phyloP scores from a whole-genome alignment of 2,888 invertebrate species.

The Azorinus chamasolen region DNA sequence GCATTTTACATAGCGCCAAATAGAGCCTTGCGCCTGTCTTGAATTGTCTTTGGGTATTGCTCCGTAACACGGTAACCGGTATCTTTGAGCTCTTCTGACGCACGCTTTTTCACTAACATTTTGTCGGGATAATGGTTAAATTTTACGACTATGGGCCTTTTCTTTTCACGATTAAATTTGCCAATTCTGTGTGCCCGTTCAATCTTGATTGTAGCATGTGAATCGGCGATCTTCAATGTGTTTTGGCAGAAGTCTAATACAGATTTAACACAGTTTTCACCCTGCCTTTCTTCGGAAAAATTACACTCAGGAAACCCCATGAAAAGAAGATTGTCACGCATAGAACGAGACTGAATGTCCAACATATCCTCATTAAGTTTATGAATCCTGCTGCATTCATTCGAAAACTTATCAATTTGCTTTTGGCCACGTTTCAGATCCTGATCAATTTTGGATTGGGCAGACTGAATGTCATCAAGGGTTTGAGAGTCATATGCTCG shows the following conservation, averaged over 20 bases:
- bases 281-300: not conserved
- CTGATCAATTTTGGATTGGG: conserved; percentile 2
- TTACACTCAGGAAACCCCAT: conserved; percentile 4
- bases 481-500: conserved; percentile 12
- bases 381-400: too few species aligned
- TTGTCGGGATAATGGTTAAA: conserved; percentile 12
- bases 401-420: too few species aligned
- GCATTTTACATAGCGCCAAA: too few species aligned
- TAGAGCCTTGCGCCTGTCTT: not conserved
- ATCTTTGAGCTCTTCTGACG: not conserved
- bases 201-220: not conserved
- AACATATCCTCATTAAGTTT: too few species aligned
- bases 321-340: conserved; percentile 34
- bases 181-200: conserved; percentile 28
- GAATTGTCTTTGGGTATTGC: not conserved
- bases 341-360: conserved; percentile 26
- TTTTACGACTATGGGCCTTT: conserved; percentile 4
- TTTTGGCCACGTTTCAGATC: too few species aligned
- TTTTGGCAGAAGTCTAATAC: conserved; percentile 16
- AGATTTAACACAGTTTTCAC: conserved; percentile 21
- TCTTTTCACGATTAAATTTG: conserved; percentile 4
- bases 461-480: conserved; percentile 20
- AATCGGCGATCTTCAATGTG: conserved; percentile 8
- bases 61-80: not conserved
- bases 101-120: conserved; percentile 4